Evolutionary conservation across 2,113 vertebrate genomes (phyloP).

Genomic region (Coracopsis vasa): DNA sequence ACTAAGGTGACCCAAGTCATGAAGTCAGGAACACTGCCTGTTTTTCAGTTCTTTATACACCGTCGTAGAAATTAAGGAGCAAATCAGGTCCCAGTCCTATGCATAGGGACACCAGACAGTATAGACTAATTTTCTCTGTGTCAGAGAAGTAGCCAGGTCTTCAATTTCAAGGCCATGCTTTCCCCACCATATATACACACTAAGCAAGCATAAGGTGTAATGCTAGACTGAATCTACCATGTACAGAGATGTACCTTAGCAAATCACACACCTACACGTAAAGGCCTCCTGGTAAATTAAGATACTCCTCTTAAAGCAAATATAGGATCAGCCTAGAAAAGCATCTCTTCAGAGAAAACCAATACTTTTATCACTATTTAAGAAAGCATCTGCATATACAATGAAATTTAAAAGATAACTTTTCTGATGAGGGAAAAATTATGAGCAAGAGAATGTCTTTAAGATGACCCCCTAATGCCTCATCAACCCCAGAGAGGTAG

Average conservation of each 20-base stretch:
- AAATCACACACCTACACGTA: not conserved
- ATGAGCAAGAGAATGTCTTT: not conserved
- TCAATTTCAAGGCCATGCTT: not conserved
- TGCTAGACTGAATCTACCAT: rapidly evolving
- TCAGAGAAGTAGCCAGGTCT: not conserved
- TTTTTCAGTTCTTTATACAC: not conserved
- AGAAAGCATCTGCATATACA: not conserved
- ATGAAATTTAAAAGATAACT: not conserved
- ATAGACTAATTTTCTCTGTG: not conserved
- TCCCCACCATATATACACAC: not conserved
- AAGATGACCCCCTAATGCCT: not conserved
- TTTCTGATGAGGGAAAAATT: not conserved
- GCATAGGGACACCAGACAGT: not conserved
- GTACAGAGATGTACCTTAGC: not conserved
- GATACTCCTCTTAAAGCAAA: not conserved
- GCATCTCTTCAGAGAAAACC: not conserved
- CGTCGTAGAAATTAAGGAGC: not conserved
- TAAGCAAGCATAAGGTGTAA: not conserved
- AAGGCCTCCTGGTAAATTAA: not conserved
- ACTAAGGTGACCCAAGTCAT: not conserved
- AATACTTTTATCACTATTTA: not conserved
- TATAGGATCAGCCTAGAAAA: not conserved
- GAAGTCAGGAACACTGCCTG: not conserved
- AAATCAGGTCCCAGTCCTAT: not conserved
- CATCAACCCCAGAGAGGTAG: not conserved